Conservation (phyloP, 2,888 invertebrate species). For the Anoplius nigerrimus region DNA sequence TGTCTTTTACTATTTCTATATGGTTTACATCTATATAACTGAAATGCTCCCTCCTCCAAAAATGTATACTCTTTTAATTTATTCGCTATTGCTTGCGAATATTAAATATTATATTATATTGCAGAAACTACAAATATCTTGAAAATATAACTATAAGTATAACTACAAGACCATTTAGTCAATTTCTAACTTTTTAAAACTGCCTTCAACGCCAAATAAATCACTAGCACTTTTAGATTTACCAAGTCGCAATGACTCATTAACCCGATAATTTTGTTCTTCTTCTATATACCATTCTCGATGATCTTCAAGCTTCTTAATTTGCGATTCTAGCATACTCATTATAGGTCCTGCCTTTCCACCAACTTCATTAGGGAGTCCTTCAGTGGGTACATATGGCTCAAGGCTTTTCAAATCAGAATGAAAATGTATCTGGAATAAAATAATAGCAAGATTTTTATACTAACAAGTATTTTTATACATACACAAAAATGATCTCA, state of each 20-base stretch:
- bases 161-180: too few species aligned
- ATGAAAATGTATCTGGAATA: constrained; percentile 68
- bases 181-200: constrained; percentile 84
- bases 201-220: constrained; percentile 82
- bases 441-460: neutral
- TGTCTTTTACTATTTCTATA: too few species aligned
- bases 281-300: constrained; percentile 72
- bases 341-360: constrained; percentile 76
- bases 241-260: constrained; percentile 79
- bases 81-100: too few species aligned
- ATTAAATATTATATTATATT: too few species aligned
- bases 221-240: constrained; percentile 80
- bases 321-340: constrained; percentile 55
- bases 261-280: constrained; percentile 77
- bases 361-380: constrained; percentile 81
- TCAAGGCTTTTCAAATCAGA: constrained; percentile 74
- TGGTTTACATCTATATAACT: too few species aligned
- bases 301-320: constrained; percentile 67
- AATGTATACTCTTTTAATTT: too few species aligned
- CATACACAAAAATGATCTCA: too few species aligned
- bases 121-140: neutral
- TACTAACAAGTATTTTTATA: too few species aligned
- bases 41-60: too few species aligned
- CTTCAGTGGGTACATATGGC: constrained; percentile 77
- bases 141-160: neutral